Conservation (phyloP, 1,140 invertebrate species). For the Polypedilum pembai region DNA sequence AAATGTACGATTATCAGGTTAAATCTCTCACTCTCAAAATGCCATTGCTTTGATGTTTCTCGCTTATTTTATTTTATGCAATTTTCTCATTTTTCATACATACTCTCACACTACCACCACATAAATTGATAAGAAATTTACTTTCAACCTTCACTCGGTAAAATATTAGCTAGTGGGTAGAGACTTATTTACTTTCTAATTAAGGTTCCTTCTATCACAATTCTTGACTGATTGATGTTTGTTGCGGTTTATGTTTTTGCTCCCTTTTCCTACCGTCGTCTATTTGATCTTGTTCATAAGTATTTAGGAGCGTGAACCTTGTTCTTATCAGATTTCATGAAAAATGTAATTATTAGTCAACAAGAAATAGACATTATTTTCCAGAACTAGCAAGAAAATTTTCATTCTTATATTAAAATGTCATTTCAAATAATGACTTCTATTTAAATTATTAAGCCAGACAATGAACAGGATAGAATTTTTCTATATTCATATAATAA, state of each 20-base stretch:
- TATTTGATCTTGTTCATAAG: too few relatives aligned
- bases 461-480: too few relatives aligned
- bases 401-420: too few relatives aligned
- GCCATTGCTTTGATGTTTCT: background rate
- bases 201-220: background rate
- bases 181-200: conserved; percentile 3
- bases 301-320: too few relatives aligned
- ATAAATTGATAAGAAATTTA: background rate
- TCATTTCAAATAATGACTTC: too few relatives aligned
- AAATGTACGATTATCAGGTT: background rate
- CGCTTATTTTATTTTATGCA: background rate
- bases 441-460: too few relatives aligned
- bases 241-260: background rate
- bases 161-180: background rate
- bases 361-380: too few relatives aligned
- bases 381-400: too few relatives aligned
- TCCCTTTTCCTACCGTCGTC: background rate
- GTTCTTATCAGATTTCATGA: too few relatives aligned
- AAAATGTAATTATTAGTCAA: too few relatives aligned
- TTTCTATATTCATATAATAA: too few relatives aligned
- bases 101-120: background rate
- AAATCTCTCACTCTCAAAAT: background rate
- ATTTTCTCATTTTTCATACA: background rate
- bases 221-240: background rate
- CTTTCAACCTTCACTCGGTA: background rate